Evolutionary conservation across 2,888 invertebrate genomes (phyloP).

Genomic region (Temnothorax rugatulus): DNA sequence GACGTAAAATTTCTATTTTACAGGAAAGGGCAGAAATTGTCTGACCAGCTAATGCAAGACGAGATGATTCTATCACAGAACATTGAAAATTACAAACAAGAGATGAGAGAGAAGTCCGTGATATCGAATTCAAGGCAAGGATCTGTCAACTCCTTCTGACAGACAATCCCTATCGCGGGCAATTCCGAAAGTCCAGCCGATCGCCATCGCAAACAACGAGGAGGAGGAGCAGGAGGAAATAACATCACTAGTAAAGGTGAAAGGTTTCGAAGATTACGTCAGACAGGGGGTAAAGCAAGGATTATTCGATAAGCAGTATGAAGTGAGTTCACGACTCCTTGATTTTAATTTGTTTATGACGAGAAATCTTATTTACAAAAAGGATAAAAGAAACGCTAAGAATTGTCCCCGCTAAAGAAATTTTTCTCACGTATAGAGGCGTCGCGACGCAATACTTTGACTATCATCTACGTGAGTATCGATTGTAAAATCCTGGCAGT

Average conservation of each 20-base stretch:
- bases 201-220: background rate
- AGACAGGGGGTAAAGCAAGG: slow-evolving; percentile 81
- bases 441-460: too few relatives aligned
- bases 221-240: background rate
- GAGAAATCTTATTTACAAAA: too few relatives aligned
- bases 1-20: background rate
- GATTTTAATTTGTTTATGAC: background rate
- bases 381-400: too few relatives aligned
- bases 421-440: too few relatives aligned
- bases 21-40: slow-evolving; percentile 44
- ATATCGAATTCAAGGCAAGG: slow-evolving; percentile 28
- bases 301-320: slow-evolving; percentile 81
- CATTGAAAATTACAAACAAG: background rate
- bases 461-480: too few relatives aligned
- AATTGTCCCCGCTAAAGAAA: too few relatives aligned
- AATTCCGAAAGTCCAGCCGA: slow-evolving; percentile 7
- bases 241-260: slow-evolving; percentile 77
- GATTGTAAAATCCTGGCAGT: too few relatives aligned
- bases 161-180: slow-evolving; percentile 35
- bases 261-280: slow-evolving; percentile 84
- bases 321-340: slow-evolving; percentile 71
- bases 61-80: slow-evolving; percentile 50
- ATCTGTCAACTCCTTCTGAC: slow-evolving; percentile 14
- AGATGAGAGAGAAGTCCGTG: slow-evolving; percentile 15
- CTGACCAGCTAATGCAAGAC: background rate